Evolutionary conservation across 2,113 vertebrate genomes (phyloP), one percentile per base, ranked within the genome.

Genomic region (Brachionichthys hirsutus): DNA sequence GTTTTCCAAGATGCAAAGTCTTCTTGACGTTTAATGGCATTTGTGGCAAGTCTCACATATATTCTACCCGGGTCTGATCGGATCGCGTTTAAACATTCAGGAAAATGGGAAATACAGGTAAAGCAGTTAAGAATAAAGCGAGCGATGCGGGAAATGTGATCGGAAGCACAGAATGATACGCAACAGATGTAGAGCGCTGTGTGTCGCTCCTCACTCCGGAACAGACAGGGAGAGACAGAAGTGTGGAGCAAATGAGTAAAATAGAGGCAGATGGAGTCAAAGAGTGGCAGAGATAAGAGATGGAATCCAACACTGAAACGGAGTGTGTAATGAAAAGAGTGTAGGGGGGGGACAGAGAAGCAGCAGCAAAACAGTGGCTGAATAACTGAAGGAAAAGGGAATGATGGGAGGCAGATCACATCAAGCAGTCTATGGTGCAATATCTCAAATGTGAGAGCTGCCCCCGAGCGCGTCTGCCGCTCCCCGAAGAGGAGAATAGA

Each of bases 181-280:
- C 88, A 88, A 89, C 88, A 88, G 85, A 89, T 89, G 84, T 58
- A 87, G 44, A 81, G 76, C 65, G 34, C 67, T 61, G 75, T 64
- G 81, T 67, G 72, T 64, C 59, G 61, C 83, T 74, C 79, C 84
- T 78, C 80, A 66, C 80, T 73, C 67, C 38, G 17, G 72, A 51
- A 59, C 67, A 81, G 72, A 83, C 66, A 57, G 75, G 82, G 77
- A 78, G 76, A 76, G 81, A 83, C 38, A 10, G 61, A 62, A 47
- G 60, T 42, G 19, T 52, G 55, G 44, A 77, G 71, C 53, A 47
- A 62, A 71, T 22, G 54, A 63, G 59, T 36, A 61, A 67, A 71
- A 50, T 38, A 75, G 57, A 73, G 66, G 62, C 59, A 69, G 65
- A 77, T 47, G 60, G 53, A 79, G 90, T 74, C 3, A 75, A 19